Base-by-base conservation (phyloP, 2,888 invertebrate species). In the Listrodromus nycthemerus region DNA sequence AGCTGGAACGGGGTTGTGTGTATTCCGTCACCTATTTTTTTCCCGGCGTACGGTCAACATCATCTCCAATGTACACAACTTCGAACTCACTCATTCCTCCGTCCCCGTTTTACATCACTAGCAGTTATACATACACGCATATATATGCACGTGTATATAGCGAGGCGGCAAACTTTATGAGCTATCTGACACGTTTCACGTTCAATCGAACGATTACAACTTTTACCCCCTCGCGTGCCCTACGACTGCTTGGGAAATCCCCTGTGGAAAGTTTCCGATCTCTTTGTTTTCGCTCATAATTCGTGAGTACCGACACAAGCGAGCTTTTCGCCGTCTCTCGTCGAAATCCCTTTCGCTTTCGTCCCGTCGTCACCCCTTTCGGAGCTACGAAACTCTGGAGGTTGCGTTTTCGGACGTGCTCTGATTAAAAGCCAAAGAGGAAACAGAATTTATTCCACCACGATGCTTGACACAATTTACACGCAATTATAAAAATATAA, bases 281-380 rank as follows among this genome's bases (percentile, higher is more conserved):
- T 89, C 89, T 91, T 91, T 91, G 89, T 90, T 90, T 89, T 91
- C 88, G 88, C 87, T 89, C 87, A 89, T 90, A 90, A 90, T 90
- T 90, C 89, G 87, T 65, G 78, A 61, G 61, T 19, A 86, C 86
- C 86, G 87, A 88, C 89, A 74, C 63, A 21, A 33, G 21, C 80
- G 80, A 80, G 78, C 81, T 84, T 84, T 84, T 84, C 74, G 70
- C 78, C 5, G 50, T 87, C 87, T 87, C 87, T 82, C 80, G 80
- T 83, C 83, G 85, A 85, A 86, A 74, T 77, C 78, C 76, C 83
- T 81, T 67, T 58, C 69, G 33, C 27, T 45, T 52, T 10, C 66
- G 45, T 48, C 45, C 45, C 27, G 45, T 58, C 65, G 48, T 75
- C 76, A 79, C 79, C 78, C 82, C 78, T 78, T 81, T 70, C 74